A percentile compares a stretch with the other conserved stretches of the same genome.
Conservation (phyloP, 1,140 invertebrate genomes). For the Brachionus plicatilis region DNA sequence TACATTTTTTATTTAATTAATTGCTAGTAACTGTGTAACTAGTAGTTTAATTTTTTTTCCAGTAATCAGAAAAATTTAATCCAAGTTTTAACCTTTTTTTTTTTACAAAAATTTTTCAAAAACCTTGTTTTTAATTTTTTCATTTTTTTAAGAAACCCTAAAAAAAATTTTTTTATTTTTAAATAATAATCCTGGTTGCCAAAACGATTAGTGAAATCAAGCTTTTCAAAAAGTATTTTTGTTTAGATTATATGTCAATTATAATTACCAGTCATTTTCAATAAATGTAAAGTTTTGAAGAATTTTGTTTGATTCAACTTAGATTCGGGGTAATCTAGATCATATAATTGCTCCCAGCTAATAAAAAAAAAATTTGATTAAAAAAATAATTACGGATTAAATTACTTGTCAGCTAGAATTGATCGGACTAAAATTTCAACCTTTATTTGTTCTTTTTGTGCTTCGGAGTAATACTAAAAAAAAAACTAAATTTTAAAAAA, state of each 20-base stretch:
- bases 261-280: background rate
- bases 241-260: too few species aligned
- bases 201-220: too few species aligned
- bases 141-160: background rate
- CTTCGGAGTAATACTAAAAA: background rate
- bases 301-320: conserved; percentile 17
- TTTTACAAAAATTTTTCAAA: too few species aligned
- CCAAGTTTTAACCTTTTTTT: too few species aligned
- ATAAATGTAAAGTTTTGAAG: background rate
- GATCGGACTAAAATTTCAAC: conserved; percentile 1
- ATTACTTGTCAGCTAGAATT: conserved; percentile 21
- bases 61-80: too few species aligned
- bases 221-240: too few species aligned
- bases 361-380: background rate
- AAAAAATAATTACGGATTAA: background rate
- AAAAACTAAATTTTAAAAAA: background rate
- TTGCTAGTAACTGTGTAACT: too few species aligned
- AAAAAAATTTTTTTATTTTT: background rate
- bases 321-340: background rate
- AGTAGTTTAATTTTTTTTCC: too few species aligned
- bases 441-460: background rate
- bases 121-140: too few species aligned
- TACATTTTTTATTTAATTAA: too few species aligned
- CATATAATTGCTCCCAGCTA: conserved; percentile 27
- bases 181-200: too few species aligned